Evolutionary conservation across 2,797 vertebrate genomes (phyloP).

Genomic region (Paramormyrops hopkinsi): DNA sequence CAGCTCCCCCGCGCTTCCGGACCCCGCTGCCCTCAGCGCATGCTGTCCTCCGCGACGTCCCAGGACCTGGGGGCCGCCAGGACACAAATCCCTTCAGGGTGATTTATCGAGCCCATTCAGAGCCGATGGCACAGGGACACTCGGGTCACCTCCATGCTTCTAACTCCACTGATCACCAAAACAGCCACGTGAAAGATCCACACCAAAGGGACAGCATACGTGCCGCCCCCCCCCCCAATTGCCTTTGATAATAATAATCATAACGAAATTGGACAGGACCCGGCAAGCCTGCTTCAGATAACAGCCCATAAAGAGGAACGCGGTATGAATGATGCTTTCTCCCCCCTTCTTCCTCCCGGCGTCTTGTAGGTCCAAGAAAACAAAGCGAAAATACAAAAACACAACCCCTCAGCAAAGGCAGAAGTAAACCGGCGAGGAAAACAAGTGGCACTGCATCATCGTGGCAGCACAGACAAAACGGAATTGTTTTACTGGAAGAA

Average conservation of each 20-base stretch:
- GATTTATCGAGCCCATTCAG: constrained; percentile 70
- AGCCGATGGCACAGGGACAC: constrained; percentile 36
- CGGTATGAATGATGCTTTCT: constrained; percentile 13
- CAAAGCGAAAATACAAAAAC: constrained; percentile 39
- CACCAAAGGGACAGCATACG: constrained; percentile 39
- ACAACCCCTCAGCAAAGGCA: constrained; percentile 39
- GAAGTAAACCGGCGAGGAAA: constrained; percentile 49
- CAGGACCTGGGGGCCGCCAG: constrained; percentile 60
- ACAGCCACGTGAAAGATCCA: constrained; percentile 51
- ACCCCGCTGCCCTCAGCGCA: constrained; percentile 42
- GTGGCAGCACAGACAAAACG: constrained; percentile 87
- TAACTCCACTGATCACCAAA: constrained; percentile 35
- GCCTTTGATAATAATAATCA: constrained; percentile 32
- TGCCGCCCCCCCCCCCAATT: neutral
- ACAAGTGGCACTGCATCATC: constrained; percentile 98
- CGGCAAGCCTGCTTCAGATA: constrained; percentile 20
- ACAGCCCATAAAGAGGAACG: constrained; percentile 7
- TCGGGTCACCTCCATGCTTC: constrained; percentile 41
- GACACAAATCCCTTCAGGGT: constrained; percentile 63
- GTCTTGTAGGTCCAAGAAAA: constrained; percentile 22
- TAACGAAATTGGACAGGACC: constrained; percentile 11
- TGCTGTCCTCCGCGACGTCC: constrained; percentile 52
- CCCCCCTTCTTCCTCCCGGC: constrained; percentile 39
- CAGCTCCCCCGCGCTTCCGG: neutral
- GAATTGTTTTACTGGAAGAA: constrained; percentile 88